phyloP scores from a whole-genome alignment of 2,797 vertebrate genomes.

The Pseudopleuronectes americanus region DNA sequence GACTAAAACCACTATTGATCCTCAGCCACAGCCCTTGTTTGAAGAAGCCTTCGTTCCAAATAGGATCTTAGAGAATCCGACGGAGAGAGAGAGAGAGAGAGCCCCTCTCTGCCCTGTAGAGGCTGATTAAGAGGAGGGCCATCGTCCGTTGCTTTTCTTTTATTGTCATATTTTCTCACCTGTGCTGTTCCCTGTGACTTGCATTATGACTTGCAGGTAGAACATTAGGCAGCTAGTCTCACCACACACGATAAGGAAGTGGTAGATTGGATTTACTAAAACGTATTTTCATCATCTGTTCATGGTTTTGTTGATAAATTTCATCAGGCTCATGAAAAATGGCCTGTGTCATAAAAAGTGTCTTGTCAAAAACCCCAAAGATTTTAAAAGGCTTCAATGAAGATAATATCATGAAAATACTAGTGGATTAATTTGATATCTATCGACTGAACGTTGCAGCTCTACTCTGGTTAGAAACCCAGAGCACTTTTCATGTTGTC shows the following conservation, averaged over 20 bases:
- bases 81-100: background rate
- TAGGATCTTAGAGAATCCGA: slow-evolving; percentile 13
- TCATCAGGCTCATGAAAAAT: background rate
- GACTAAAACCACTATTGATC: background rate
- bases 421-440: background rate
- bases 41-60: slow-evolving; percentile 8
- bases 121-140: slow-evolving; percentile 5
- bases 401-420: background rate
- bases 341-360: background rate
- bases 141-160: background rate
- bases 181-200: slow-evolving; percentile 59
- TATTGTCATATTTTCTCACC: background rate
- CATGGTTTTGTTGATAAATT: background rate
- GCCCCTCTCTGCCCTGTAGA: slow-evolving; percentile 10
- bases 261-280: slow-evolving; percentile 18
- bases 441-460: background rate
- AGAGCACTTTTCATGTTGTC: background rate
- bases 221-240: slow-evolving; percentile 68
- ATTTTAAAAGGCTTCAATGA: background rate
- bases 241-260: slow-evolving; percentile 19
- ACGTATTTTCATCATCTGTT: background rate
- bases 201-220: slow-evolving; percentile 75
- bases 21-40: slow-evolving; percentile 6
- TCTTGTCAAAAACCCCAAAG: slow-evolving; percentile 8
- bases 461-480: background rate